Conservation (phyloP, 2,113 vertebrate species). For the Mungos mungo region DNA sequence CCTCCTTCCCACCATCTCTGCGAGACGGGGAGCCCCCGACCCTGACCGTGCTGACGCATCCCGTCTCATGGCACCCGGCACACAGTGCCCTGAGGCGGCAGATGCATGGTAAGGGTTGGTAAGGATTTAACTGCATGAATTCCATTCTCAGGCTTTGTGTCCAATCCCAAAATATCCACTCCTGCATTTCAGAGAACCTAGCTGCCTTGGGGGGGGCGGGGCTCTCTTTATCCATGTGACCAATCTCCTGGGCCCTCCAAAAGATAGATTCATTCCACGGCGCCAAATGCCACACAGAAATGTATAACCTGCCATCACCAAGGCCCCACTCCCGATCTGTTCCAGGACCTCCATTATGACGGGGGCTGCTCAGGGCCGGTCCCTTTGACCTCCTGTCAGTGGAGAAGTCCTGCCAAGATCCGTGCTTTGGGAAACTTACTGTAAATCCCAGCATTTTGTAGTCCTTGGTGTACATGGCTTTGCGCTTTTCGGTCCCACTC, state of each 20-base stretch:
- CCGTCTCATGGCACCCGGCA: neutral
- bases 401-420: neutral
- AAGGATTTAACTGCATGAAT: neutral
- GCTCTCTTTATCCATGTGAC: neutral
- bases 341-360: neutral
- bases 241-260: neutral
- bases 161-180: neutral
- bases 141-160: neutral
- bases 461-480: slow-evolving; percentile 98
- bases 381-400: neutral
- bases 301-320: neutral
- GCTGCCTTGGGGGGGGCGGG: neutral
- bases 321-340: neutral
- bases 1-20: accelerated
- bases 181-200: neutral
- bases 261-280: neutral
- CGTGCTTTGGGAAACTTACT: slow-evolving; percentile 83
- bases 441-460: slow-evolving; percentile 99
- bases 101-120: neutral
- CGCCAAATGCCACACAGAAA: neutral
- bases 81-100: neutral
- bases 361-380: neutral
- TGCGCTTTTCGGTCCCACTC: slow-evolving; percentile 94
- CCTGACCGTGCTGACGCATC: neutral
- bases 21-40: too few species aligned